Conservation (phyloP, 2,113 vertebrate genomes). For the Nothoprocta perdicaria region DNA sequence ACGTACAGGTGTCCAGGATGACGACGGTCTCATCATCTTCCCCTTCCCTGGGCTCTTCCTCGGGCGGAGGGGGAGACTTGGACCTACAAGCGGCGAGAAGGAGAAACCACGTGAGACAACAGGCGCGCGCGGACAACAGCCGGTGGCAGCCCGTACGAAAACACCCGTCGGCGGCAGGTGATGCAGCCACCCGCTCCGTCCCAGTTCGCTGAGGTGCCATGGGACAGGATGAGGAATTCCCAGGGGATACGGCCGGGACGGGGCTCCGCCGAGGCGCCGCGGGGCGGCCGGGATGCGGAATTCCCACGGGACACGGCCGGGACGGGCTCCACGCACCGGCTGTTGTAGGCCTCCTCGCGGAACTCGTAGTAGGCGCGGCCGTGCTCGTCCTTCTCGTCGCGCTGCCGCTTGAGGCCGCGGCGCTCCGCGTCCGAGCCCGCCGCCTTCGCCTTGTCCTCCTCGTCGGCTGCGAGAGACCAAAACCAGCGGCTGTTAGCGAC, state of each 20-base stretch:
- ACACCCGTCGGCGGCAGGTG: no score
- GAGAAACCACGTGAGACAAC: background rate
- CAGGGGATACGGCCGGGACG: no score
- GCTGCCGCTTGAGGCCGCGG: slow-evolving; percentile 70
- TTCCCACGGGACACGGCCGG: no score
- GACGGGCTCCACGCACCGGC: slow-evolving; percentile 75
- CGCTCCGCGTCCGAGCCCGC: slow-evolving; percentile 65
- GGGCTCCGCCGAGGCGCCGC: no score
- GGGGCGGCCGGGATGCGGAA: no score
- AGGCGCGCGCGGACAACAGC: background rate
- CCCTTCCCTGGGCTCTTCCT: slow-evolving; percentile 73
- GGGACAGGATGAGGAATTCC: no score
- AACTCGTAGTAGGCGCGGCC: slow-evolving; percentile 90
- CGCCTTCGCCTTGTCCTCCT: slow-evolving; percentile 71
- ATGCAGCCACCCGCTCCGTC: no score
- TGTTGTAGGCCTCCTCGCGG: slow-evolving; percentile 91
- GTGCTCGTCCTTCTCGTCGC: slow-evolving; percentile 71
- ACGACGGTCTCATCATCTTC: slow-evolving; percentile 80
- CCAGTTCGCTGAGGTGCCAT: no score
- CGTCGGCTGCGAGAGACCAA: slow-evolving; percentile 45
- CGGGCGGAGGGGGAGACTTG: slow-evolving; percentile 81
- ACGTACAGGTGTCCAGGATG: slow-evolving; percentile 85
- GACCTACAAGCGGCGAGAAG: slow-evolving; percentile 70
- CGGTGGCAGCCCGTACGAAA: no score
- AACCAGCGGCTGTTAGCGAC: slow-evolving; percentile 21